Base-by-base conservation (phyloP, 1,140 invertebrate species). In the Lutraria rhynchaena region DNA sequence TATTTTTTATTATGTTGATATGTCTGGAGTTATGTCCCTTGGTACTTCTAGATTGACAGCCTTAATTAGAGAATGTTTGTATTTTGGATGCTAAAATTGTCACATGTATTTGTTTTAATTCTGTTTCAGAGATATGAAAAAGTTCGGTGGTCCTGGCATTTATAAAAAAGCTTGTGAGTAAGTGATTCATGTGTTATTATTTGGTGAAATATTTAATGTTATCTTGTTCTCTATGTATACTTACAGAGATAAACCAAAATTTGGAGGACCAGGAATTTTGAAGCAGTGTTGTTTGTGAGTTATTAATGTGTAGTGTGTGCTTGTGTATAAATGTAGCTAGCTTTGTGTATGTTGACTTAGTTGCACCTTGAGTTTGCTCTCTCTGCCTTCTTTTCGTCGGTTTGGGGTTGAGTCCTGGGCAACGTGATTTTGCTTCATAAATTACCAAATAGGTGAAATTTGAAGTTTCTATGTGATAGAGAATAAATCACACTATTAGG, bases 211-310 rank as follows among this genome's bases (percentile, higher is more conserved):
- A 0, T 55, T 37, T 63, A 63, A 44, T 1, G 51, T 49, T 1
- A 69, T 19, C 27, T 13, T 15, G 22, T 63, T 49, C 24, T 44
- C 17, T 46, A 41, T 44, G 9, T 74, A 27, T 65, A 71, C 29
- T 87, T 85, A 29, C 87, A 92, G 92, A 77, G 90, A 92, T 78
- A 91, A 89, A 77, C 87, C 88, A 46, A 92, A 92, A 83, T 92
- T 89, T 91, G 92, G 91, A 61, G 91, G 92, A 24, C 77, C 69
- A 31, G 86, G 89, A 29, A 78, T 84, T 15, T 78, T 89, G 57
- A 92, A 92, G 80, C 88, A 92, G 73, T 87, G 87, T 31, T 92
- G 92, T 80, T 76, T 89, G 91, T 92, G 86, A 89, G 90, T 90
- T 37, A 57, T 67, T n/a, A n/a, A 15, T 37, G 29, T 67, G 61